Evolutionary conservation across 2,113 vertebrate species (phyloP).

Genomic region (Pogonocichla stellata): DNA sequence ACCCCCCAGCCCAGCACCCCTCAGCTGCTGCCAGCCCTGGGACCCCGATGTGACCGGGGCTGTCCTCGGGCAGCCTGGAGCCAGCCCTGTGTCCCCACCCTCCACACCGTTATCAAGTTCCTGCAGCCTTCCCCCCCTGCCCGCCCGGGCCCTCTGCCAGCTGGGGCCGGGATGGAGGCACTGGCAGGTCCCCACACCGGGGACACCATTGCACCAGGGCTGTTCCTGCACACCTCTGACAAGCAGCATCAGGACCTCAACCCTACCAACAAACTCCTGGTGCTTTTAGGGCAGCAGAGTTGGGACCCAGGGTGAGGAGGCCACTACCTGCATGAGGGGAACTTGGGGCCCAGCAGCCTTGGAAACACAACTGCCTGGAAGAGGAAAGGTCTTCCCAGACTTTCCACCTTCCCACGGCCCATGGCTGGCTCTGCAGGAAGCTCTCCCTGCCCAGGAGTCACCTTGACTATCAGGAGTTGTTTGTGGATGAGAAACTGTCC

Average conservation of each 20-base stretch:
- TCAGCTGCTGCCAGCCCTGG: not conserved
- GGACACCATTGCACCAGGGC: not conserved
- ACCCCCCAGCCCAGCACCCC: not conserved
- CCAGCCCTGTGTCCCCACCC: not conserved
- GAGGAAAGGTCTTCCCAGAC: not conserved
- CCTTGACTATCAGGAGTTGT: not conserved
- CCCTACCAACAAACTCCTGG: not conserved
- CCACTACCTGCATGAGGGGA: not conserved
- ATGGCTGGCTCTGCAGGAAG: not conserved
- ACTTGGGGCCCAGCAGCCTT: not conserved
- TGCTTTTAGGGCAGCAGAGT: not conserved
- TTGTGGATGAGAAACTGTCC: not conserved
- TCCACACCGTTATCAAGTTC: constrained; percentile 13
- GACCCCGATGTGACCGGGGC: fast-evolving
- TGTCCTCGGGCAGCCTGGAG: not conserved
- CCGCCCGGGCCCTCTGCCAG: not conserved
- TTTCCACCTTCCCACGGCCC: fast-evolving
- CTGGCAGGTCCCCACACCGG: not conserved
- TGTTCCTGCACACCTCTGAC: not conserved
- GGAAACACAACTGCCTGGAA: not conserved
- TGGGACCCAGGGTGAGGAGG: not conserved
- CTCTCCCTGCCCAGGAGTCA: not conserved
- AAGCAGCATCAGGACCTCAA: not conserved
- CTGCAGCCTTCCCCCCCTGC: constrained; percentile 22
- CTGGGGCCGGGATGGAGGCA: fast-evolving